Evolutionary conservation across 2,113 vertebrate species (phyloP).

Genomic region (Rhynchomys soricoides): DNA sequence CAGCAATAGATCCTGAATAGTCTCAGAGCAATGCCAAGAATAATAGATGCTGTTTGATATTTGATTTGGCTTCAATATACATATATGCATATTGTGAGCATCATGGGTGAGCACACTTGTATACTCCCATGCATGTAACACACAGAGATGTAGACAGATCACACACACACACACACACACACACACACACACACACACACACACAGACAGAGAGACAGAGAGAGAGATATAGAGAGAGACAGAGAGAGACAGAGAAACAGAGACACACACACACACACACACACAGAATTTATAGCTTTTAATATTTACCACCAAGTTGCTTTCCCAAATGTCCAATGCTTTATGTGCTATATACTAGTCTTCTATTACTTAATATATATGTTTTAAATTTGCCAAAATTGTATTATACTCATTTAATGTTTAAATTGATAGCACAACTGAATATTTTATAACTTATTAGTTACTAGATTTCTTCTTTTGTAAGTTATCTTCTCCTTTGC

Average conservation of each 20-base stretch:
- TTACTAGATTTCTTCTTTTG: not conserved
- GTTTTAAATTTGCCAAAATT: conserved; percentile 26
- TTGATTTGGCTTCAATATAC: not conserved
- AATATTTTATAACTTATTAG: not conserved
- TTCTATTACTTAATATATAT: not conserved
- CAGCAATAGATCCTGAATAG: not conserved
- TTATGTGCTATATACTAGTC: not conserved
- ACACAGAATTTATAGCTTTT: not conserved
- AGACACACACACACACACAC: no score
- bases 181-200: not conserved
- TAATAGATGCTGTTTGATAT: no score
- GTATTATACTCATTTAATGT: not conserved
- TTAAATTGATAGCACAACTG: conserved; percentile 2
- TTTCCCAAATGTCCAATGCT: not conserved
- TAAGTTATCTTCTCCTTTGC: not conserved
- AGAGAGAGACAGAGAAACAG: no score
- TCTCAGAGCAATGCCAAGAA: not conserved
- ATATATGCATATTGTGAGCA: no score
- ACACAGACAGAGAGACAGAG: not conserved
- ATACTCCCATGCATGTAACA: not conserved
- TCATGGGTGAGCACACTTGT: not conserved
- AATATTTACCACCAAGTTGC: not conserved
- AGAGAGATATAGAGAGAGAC: no score
- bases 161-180: not conserved
- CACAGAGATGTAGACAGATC: not conserved